Evolutionary conservation across 2,113 vertebrate species (phyloP).

Genomic region (Speoplatyrhinus poulsoni): DNA sequence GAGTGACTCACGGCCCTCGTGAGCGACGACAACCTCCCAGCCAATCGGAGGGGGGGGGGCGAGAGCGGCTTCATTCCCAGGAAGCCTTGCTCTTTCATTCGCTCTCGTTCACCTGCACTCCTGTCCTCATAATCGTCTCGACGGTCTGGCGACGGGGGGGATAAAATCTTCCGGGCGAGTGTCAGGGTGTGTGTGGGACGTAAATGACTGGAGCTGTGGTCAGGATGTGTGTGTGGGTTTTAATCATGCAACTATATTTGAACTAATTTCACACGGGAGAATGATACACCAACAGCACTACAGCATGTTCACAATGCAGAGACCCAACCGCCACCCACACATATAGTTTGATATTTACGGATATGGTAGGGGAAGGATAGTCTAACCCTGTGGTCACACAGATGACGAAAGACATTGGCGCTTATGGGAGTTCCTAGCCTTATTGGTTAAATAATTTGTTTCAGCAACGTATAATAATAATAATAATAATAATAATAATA

Average conservation of each 20-base stretch:
- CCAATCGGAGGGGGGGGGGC: conserved; percentile 39
- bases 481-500: too few relatives aligned
- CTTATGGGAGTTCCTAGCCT: too few relatives aligned
- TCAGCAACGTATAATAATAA: too few relatives aligned
- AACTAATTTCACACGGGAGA: conserved; percentile 46
- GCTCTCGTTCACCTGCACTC: conserved; percentile 53
- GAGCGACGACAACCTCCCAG: conserved; percentile 48
- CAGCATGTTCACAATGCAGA: not conserved
- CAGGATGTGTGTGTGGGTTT: conserved; percentile 6
- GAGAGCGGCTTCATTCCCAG: too few relatives aligned
- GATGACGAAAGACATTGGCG: too few relatives aligned
- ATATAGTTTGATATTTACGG: not conserved
- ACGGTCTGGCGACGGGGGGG: conserved; percentile 35
- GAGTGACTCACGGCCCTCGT: conserved; percentile 57
- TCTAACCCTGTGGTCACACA: too few relatives aligned
- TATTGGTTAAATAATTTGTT: too few relatives aligned
- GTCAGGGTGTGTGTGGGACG: conserved; percentile 54
- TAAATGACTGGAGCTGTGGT: conserved; percentile 45
- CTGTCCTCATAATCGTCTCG: conserved; percentile 43
- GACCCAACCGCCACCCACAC: conserved; percentile 19
- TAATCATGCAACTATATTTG: too few relatives aligned
- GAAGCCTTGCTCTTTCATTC: conserved; percentile 49
- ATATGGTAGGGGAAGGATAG: too few relatives aligned
- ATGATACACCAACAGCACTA: conserved; percentile 7
- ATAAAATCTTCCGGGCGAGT: conserved; percentile 54